Conservation (phyloP, 2,888 invertebrate genomes). For the Pseudanteris insignis region DNA sequence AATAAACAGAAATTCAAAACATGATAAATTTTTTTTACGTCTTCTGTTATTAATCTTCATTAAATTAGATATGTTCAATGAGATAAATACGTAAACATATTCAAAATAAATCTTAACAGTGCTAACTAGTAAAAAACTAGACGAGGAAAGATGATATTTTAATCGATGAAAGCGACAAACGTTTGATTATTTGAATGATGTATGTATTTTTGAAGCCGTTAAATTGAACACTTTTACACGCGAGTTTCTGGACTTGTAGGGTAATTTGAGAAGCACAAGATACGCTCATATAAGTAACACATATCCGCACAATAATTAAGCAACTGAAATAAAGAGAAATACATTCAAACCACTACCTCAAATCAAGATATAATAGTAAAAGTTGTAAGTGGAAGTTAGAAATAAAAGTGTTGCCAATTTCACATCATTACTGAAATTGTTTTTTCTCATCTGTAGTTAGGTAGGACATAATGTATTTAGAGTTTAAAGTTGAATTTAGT, state of each 20-base stretch:
- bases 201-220: constrained; percentile 46
- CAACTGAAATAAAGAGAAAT: constrained; percentile 61
- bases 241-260: constrained; percentile 60
- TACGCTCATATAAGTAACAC: constrained; percentile 56
- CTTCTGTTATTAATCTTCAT: too few species aligned
- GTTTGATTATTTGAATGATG: constrained; percentile 45
- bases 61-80: too few species aligned
- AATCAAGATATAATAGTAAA: constrained; percentile 56
- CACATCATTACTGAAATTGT: constrained; percentile 32
- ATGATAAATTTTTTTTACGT: too few species aligned
- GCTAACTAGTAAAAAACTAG: constrained; percentile 29
- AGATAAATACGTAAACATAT: too few species aligned
- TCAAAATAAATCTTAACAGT: constrained; percentile 33
- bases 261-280: constrained; percentile 53
- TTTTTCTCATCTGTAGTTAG: constrained; percentile 15
- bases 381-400: constrained; percentile 51
- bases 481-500: too few species aligned
- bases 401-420: constrained; percentile 28
- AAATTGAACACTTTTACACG: constrained; percentile 43
- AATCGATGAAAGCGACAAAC: constrained; percentile 41
- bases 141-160: constrained; percentile 44
- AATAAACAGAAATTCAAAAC: too few species aligned
- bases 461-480: too few species aligned
- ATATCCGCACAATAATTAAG: constrained; percentile 61
- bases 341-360: constrained; percentile 64